Percentiles rank a stretch among this genome's conserved stretches.
phyloP scores from a whole-genome alignment of 1,140 invertebrate genomes.

The Chironomus striatipennis region DNA sequence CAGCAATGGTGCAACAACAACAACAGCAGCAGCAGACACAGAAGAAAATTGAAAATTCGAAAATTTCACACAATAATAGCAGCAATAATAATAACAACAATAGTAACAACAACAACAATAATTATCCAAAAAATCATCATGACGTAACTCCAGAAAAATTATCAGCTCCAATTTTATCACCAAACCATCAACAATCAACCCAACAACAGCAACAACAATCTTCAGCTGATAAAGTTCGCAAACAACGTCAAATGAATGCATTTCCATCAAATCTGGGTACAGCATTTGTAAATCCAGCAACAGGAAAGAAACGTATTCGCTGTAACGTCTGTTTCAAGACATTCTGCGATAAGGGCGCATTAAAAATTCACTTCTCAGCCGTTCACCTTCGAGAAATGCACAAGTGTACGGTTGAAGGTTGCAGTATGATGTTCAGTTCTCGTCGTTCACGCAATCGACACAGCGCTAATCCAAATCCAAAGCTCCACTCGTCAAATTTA shows the following conservation, averaged over 20 bases:
- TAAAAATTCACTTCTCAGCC: constrained; percentile 99
- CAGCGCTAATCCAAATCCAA: constrained; percentile 96
- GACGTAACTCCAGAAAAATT: background rate
- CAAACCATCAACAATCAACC: background rate
- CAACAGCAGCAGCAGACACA: background rate
- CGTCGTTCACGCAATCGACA: constrained; percentile 64
- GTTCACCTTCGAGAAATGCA: constrained; percentile 76
- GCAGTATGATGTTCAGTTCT: constrained; percentile 73
- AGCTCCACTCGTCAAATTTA: constrained; percentile 90
- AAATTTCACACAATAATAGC: background rate
- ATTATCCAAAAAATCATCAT: constrained; percentile 9
- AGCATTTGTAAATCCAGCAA: constrained; percentile 83
- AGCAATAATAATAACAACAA: background rate
- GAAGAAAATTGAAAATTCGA: background rate
- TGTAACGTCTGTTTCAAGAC: constrained; percentile 98
- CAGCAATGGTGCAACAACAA: background rate
- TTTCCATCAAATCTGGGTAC: constrained; percentile 77
- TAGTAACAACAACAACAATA: constrained; percentile 10
- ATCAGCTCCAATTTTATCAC: background rate
- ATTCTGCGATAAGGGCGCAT: constrained; percentile 98
- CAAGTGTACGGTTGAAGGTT: constrained; percentile 67
- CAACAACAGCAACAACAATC: background rate
- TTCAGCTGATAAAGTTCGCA: background rate
- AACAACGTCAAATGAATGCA: constrained; percentile 28
- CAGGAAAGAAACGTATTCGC: constrained; percentile 93